Evolutionary conservation across 1,140 invertebrate species (phyloP), one percentile per base, ranked within the genome.

Genomic region (Thalassaphorura encarpata): DNA sequence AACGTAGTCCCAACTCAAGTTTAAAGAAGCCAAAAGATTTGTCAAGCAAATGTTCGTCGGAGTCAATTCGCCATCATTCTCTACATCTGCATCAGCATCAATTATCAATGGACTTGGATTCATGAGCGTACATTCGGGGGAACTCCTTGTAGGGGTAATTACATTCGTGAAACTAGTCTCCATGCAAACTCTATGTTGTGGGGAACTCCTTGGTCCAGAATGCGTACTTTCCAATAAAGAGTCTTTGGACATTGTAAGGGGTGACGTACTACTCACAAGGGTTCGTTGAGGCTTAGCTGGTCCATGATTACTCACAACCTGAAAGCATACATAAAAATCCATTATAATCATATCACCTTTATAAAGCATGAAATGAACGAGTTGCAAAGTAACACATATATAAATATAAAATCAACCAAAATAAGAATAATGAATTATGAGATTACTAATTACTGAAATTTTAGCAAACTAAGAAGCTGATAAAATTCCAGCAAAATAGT

Each of bases 241-340:
- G 29, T 63, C 56, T 45, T 52, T 33, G 1, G 55, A 66, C 21
- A 68, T 72, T 66, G 53, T 65, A 45, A 66, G 68, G 43, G 64
- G 69, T 50, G 61, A 72, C 47, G 56, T 69, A 62, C 66, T 67
- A 21, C 67, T 64, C 31, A 48, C 69, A 58, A 67, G 60, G 62
- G 71, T 63, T 23, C 83, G 76, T 67, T 82, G 81, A 6, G 83
- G 82, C 69, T 85, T 85, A 47, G 78, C 76, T 56, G 83, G 80
- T 42, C 83, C 83, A 69, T 81, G 74, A 54, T 80, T 80, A 50
- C 80, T 83, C 80, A 85, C 78, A 80, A 86, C 83, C 83, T 85
- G 33, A 36, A 36, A n/a, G n/a, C n/a, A n/a, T n/a, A n/a, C n/a
- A n/a, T n/a, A n/a, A n/a, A n/a, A n/a, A n/a, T n/a, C n/a, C n/a